Conservation (phyloP, 2,797 vertebrate species). For the Spheniscus humboldti region DNA sequence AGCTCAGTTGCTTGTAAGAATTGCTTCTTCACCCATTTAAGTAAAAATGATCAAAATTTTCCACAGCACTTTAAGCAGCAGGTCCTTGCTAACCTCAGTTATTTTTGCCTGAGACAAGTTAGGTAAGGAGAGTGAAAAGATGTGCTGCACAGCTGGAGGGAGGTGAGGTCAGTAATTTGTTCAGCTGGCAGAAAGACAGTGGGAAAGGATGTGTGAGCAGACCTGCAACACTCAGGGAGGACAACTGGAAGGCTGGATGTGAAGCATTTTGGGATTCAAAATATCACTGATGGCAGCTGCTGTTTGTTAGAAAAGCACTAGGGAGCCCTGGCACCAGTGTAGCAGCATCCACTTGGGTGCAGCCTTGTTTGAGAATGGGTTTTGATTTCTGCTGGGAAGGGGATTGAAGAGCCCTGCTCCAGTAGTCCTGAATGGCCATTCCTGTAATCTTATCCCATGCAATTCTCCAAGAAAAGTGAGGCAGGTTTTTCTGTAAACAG, state of each 20-base stretch:
- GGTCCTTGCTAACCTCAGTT: background rate
- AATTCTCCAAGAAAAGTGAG: background rate
- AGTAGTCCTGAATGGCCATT: background rate
- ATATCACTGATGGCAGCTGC: background rate
- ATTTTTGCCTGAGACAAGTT: background rate
- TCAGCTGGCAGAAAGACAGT: background rate
- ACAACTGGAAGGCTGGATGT: background rate
- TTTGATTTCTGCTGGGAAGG: background rate
- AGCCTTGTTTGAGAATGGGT: background rate
- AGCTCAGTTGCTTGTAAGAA: conserved; percentile 1
- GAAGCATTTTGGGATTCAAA: background rate
- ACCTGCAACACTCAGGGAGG: background rate
- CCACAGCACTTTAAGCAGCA: background rate
- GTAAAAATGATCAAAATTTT: background rate
- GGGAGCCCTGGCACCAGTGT: background rate
- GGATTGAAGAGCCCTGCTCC: background rate
- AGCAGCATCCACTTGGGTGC: background rate
- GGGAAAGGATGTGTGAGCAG: background rate
- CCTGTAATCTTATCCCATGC: background rate
- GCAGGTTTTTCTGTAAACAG: background rate
- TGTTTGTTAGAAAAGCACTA: background rate
- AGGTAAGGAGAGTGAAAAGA: background rate
- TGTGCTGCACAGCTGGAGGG: background rate
- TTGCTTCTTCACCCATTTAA: conserved; percentile 8
- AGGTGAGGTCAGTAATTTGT: background rate